Conservation (phyloP, 2,113 vertebrate species). For the Gnathonemus echidnorhynchus region DNA sequence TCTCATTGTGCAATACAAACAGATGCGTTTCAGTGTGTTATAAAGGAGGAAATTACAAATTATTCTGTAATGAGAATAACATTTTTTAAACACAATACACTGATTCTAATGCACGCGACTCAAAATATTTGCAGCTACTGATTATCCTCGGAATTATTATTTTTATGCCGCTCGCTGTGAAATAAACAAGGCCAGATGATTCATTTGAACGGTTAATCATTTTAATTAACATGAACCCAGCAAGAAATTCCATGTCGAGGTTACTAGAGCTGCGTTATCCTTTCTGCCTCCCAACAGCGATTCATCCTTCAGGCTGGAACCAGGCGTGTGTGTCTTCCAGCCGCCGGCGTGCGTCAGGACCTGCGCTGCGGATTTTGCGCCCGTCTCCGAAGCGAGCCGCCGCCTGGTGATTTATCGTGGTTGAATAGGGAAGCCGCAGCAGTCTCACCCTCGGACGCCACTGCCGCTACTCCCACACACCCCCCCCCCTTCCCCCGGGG, state of each 20-base stretch:
- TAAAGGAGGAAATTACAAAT: background rate
- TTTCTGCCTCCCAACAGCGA: background rate
- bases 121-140: background rate
- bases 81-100: slow-evolving; percentile 1
- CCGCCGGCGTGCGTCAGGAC: background rate
- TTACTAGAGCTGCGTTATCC: background rate
- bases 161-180: background rate
- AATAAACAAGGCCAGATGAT: background rate
- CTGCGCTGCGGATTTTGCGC: background rate
- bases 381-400: background rate
- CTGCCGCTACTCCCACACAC: too few relatives aligned
- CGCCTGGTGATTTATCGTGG: background rate
- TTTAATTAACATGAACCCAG: background rate
- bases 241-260: background rate
- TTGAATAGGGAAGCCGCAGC: background rate
- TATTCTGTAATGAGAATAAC: background rate
- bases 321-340: background rate
- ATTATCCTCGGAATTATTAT: background rate
- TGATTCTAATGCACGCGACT: background rate
- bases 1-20: background rate
- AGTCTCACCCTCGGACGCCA: too few relatives aligned
- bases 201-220: background rate
- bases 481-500: background rate
- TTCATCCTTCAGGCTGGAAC: background rate
- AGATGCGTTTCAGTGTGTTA: background rate